Evolutionary conservation across 2,888 invertebrate species (phyloP).

Genomic region (Eledona agricola): DNA sequence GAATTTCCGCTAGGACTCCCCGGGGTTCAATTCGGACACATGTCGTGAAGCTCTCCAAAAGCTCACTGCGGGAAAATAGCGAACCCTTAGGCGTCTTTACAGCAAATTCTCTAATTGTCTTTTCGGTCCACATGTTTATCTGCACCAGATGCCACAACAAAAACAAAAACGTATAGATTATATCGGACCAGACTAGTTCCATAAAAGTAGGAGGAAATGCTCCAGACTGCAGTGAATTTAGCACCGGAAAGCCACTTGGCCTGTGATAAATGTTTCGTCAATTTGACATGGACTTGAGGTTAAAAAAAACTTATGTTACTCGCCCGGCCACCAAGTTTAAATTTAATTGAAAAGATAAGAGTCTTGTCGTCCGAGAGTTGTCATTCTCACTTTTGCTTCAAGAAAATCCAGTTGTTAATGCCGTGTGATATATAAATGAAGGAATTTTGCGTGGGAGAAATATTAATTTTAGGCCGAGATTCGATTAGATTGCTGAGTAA

Average conservation of each 20-base stretch:
- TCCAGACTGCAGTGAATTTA: constrained; percentile 43
- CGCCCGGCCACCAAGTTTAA: no score
- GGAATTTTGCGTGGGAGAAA: no score
- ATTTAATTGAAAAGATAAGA: no score
- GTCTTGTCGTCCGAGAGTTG: no score
- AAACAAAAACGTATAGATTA: constrained; percentile 35
- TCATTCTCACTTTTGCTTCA: no score
- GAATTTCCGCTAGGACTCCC: constrained; percentile 42
- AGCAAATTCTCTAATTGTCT: constrained; percentile 17
- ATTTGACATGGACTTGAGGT: constrained; percentile 20
- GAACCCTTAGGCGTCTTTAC: constrained; percentile 19
- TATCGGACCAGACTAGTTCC: constrained; percentile 29
- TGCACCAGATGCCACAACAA: constrained; percentile 27
- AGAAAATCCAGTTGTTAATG: no score
- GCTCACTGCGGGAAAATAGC: constrained; percentile 23
- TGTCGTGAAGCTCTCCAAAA: constrained; percentile 37
- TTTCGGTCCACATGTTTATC: constrained; percentile 26
- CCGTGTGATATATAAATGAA: no score
- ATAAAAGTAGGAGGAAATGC: constrained; percentile 24
- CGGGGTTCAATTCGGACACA: constrained; percentile 42
- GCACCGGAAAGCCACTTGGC: constrained; percentile 44
- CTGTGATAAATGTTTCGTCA: constrained; percentile 45
- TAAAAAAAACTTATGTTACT: no score
- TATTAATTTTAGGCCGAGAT: no score
- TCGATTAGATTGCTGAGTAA: no score